phyloP scores from a whole-genome alignment of 92 coral and sea anemone genomes.

The Phenganax marumi region DNA sequence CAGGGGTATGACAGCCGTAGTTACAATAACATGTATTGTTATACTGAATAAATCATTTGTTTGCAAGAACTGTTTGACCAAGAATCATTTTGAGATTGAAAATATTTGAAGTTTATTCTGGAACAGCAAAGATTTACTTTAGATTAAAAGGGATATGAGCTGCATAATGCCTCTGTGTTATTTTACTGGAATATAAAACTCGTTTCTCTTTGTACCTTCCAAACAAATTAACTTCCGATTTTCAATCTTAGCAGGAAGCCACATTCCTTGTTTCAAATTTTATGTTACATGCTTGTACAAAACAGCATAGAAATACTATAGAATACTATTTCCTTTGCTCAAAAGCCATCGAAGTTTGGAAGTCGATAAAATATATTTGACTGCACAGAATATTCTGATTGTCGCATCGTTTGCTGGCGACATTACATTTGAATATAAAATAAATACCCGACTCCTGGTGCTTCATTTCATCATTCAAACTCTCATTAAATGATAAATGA shows the following conservation, averaged over 20 bases:
- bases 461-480: no score
- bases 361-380: not conserved
- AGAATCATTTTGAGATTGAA: not conserved
- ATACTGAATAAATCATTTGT: constrained; percentile 19
- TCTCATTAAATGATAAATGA: not conserved
- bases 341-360: not conserved
- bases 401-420: no score
- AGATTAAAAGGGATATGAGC: not conserved
- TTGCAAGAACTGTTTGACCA: not conserved
- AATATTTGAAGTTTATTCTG: not conserved
- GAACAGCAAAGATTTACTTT: not conserved
- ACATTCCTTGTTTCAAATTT: constrained; percentile 1
- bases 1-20: constrained; percentile 36
- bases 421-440: no score
- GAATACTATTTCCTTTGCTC: not conserved
- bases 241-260: constrained; percentile 12
- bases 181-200: not conserved
- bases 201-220: not conserved
- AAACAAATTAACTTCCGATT: constrained; percentile 8
- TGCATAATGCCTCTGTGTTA: not conserved
- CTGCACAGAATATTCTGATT: no score
- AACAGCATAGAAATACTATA: not conserved
- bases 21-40: constrained; percentile 20
- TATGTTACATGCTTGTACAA: not conserved
- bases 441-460: no score